Percentiles rank a stretch among this genome's conserved stretches.
Evolutionary conservation across 1,140 invertebrate genomes (phyloP).

Genomic region (Penaeus vannamei): DNA sequence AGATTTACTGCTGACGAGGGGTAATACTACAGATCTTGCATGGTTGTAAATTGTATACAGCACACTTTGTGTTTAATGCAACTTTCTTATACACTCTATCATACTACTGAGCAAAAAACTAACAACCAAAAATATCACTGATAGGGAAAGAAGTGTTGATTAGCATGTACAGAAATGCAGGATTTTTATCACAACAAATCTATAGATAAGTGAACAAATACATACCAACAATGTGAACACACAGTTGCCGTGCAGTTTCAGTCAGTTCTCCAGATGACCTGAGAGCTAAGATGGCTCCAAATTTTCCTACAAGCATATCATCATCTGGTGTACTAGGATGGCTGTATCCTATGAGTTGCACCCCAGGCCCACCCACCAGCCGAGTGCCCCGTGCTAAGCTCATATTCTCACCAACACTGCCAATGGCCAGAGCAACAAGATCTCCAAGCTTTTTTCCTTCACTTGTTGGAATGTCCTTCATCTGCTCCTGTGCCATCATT

Average conservation of each 20-base stretch:
- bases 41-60: neutral
- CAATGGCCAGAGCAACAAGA: slow-evolving; percentile 86
- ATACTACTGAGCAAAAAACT: too few relatives aligned
- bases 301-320: slow-evolving; percentile 79
- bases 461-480: slow-evolving; percentile 67
- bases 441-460: slow-evolving; percentile 84
- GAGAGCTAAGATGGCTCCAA: slow-evolving; percentile 85
- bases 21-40: neutral
- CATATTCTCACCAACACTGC: slow-evolving; percentile 91
- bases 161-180: slow-evolving; percentile 16
- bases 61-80: too few relatives aligned
- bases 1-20: neutral
- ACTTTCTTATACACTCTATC: neutral
- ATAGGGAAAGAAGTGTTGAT: too few relatives aligned
- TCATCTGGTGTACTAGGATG: slow-evolving; percentile 78
- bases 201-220: neutral
- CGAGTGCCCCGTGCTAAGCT: slow-evolving; percentile 81
- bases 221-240: slow-evolving; percentile 90
- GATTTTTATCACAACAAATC: slow-evolving; percentile 29
- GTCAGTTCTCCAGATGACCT: slow-evolving; percentile 71
- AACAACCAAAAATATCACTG: too few relatives aligned
- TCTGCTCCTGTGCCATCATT: slow-evolving; percentile 46
- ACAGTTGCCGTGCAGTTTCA: slow-evolving; percentile 80
- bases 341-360: slow-evolving; percentile 77
- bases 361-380: slow-evolving; percentile 62